Percentiles rank a stretch among this genome's conserved stretches.
phyloP scores from a whole-genome alignment of 1,140 invertebrate species.

The Schlechtendalia chinensis region DNA sequence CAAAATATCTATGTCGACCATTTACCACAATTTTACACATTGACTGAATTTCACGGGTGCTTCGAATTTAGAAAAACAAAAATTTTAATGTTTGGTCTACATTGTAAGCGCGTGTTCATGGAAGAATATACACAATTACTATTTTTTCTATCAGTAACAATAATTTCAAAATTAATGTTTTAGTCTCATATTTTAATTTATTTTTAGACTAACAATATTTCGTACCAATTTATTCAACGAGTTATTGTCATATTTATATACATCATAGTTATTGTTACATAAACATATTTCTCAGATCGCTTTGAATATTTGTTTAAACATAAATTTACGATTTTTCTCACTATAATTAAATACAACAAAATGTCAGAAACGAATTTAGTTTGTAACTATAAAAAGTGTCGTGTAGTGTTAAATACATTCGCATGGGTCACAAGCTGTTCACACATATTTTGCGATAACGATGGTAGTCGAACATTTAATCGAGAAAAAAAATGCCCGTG shows the following conservation, averaged over 20 bases:
- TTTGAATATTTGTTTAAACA: too few species aligned
- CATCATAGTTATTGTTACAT: too few species aligned
- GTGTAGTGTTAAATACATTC: neutral
- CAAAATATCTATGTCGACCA: too few species aligned
- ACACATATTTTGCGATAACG: neutral
- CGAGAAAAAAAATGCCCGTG: neutral
- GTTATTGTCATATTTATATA: too few species aligned
- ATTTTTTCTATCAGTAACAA: neutral
- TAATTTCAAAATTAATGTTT: neutral
- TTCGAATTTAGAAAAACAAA: too few species aligned
- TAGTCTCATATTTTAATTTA: neutral
- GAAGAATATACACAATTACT: constrained; percentile 5
- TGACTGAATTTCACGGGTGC: too few species aligned
- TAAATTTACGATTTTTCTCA: too few species aligned
- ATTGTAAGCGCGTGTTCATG: neutral
- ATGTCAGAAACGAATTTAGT: constrained; percentile 1
- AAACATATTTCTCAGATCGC: too few species aligned
- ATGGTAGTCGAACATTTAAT: constrained; percentile 5
- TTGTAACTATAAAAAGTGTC: constrained; percentile 13
- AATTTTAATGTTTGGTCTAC: too few species aligned
- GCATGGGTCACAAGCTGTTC: constrained; percentile 17
- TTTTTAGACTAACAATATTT: too few species aligned
- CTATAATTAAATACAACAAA: neutral
- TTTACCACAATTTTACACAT: too few species aligned
- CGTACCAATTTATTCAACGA: too few species aligned